Evolutionary conservation across 2,888 invertebrate species (phyloP).

Genomic region (Phania funesta): DNA sequence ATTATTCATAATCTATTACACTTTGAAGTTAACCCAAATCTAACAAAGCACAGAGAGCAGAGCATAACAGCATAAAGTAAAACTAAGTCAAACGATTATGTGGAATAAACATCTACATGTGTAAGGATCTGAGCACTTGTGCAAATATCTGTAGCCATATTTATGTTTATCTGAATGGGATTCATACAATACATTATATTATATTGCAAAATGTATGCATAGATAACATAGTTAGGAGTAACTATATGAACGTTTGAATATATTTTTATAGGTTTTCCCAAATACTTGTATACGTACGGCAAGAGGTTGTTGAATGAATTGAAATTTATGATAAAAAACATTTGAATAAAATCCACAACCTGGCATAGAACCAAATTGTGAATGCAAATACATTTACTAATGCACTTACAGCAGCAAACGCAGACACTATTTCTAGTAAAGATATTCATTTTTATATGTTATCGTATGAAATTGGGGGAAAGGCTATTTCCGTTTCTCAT

Average conservation of each 20-base stretch:
- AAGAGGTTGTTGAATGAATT: slow-evolving; percentile 47
- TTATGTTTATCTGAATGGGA: slow-evolving; percentile 2
- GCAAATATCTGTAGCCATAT: neutral
- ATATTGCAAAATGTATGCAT: slow-evolving; percentile 17
- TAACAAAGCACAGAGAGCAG: neutral
- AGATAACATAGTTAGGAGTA: neutral
- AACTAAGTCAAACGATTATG: slow-evolving; percentile 44
- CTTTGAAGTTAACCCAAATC: slow-evolving; percentile 60
- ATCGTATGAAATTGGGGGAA: neutral
- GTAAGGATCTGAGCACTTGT: slow-evolving; percentile 6
- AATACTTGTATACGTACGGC: slow-evolving; percentile 14
- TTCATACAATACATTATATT: slow-evolving; percentile 13
- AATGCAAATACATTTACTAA: slow-evolving; percentile 44
- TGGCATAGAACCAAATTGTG: slow-evolving; percentile 24
- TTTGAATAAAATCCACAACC: slow-evolving; percentile 14
- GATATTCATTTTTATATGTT: slow-evolving; percentile 27
- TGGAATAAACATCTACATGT: slow-evolving; percentile 24
- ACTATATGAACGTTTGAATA: neutral
- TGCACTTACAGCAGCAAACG: neutral
- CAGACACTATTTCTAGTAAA: neutral
- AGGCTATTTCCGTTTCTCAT: neutral
- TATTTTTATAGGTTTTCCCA: slow-evolving; percentile 10
- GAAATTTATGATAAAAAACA: slow-evolving; percentile 42
- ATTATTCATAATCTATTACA: slow-evolving; percentile 64
- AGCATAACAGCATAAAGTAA: neutral